These are phyloP conservation scores for Blastobasis lacticolella DNA, from an alignment of 2,888 invertebrate species.

Conservation along the genomic window DNA sequence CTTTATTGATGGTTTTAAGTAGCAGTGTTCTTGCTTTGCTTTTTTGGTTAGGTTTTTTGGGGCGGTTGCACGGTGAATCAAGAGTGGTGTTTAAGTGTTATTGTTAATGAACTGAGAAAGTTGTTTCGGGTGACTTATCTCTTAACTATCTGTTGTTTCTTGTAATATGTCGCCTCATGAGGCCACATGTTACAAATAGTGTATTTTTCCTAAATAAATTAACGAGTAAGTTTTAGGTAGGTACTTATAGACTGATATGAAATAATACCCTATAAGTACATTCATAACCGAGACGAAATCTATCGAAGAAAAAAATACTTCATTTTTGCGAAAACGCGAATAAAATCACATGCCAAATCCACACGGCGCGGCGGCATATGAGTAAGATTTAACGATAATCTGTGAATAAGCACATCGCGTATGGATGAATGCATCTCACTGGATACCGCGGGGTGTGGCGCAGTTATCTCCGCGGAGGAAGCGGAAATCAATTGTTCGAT, in stretches of 20 bases:
- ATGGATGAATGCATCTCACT: slow-evolving; percentile 23
- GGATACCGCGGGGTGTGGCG: slow-evolving; percentile 43
- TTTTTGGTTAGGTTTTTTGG: slow-evolving; percentile 31
- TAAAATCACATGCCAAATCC: too few relatives aligned
- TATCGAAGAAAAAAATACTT: too few relatives aligned
- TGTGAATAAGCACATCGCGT: slow-evolving; percentile 8
- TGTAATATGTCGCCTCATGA: too few relatives aligned
- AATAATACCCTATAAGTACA: neutral
- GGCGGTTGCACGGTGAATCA: slow-evolving; percentile 24
- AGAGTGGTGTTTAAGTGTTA: neutral
- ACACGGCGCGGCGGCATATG: neutral
- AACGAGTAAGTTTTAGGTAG: too few relatives aligned
- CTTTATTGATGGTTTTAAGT: slow-evolving; percentile 60
- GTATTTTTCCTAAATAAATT: too few relatives aligned
- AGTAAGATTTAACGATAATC: slow-evolving; percentile 6
- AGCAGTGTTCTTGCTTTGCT: slow-evolving; percentile 30
- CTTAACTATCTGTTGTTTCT: too few relatives aligned
- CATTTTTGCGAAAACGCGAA: too few relatives aligned
- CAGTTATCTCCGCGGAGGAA: slow-evolving; percentile 58
- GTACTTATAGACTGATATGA: neutral
- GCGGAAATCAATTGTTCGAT: slow-evolving; percentile 62
- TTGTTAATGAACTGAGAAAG: too few relatives aligned
- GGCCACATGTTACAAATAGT: too few relatives aligned
- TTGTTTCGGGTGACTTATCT: too few relatives aligned
- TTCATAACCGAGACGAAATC: too few relatives aligned